Evolutionary conservation across 2,113 vertebrate genomes (phyloP).

Genomic region (Chaetops frenatus): DNA sequence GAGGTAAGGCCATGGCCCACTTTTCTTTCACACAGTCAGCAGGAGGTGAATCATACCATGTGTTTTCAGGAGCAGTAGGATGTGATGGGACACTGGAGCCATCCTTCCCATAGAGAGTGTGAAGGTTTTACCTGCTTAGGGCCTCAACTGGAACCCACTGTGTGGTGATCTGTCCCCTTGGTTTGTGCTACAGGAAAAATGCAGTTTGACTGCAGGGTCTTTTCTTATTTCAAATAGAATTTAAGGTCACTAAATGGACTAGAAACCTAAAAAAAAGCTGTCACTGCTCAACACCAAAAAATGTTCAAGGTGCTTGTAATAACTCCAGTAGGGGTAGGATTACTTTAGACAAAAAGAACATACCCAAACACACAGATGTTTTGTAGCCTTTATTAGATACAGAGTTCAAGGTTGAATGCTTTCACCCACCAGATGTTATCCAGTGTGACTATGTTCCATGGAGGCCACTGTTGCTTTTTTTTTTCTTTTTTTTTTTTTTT

Average conservation of each 20-base stretch:
- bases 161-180: not conserved
- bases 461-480: not conserved
- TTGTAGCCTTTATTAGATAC: not conserved
- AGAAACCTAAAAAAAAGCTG: not conserved
- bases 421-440: not conserved
- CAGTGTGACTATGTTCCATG: not conserved
- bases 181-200: not conserved
- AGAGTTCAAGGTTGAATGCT: not conserved
- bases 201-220: not conserved
- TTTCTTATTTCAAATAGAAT: not conserved
- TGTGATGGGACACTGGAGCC: not conserved
- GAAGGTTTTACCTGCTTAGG: not conserved
- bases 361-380: not conserved
- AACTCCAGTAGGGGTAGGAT: not conserved
- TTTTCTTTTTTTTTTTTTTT: not conserved
- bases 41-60: not conserved
- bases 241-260: not conserved
- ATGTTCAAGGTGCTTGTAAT: not conserved
- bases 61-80: not conserved
- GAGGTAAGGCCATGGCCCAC: not conserved
- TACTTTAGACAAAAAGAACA: not conserved
- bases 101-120: not conserved
- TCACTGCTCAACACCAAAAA: not conserved
- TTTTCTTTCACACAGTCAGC: not conserved
- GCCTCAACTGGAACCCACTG: not conserved